Conservation (phyloP, 2,888 invertebrate species). For the Clusia tigrina region DNA sequence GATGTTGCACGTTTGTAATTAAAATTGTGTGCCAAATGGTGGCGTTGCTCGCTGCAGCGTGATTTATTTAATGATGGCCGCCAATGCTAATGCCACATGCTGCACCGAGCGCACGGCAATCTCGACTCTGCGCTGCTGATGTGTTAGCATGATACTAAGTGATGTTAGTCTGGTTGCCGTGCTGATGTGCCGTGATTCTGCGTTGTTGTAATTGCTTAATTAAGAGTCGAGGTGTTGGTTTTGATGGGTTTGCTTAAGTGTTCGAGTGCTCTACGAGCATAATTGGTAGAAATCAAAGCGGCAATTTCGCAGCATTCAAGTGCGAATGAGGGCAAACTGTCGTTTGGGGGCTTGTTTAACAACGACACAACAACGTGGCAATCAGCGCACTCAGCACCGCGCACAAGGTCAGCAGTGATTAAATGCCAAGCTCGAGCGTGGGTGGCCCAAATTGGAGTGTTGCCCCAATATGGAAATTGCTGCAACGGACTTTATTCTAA, state of each 20-base stretch:
- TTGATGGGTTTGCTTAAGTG: neutral
- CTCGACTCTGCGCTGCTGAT: neutral
- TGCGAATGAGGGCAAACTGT: no score
- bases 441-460: no score
- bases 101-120: neutral
- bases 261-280: no score
- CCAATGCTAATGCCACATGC: neutral
- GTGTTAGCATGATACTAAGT: neutral
- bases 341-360: no score
- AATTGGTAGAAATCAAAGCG: no score
- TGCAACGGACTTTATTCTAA: no score
- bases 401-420: no score
- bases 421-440: no score
- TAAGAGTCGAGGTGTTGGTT: neutral
- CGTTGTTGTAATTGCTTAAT: slow-evolving; percentile 1
- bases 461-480: no score
- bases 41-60: neutral
- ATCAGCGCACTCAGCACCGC: no score
- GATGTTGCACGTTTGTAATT: neutral
- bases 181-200: neutral
- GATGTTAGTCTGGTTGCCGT: neutral
- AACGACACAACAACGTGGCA: no score
- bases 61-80: slow-evolving; percentile 5
- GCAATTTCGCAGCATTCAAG: neutral
- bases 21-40: neutral